A percentile compares a stretch with the other conserved stretches of the same genome.
phyloP scores from a whole-genome alignment of 2,113 vertebrate genomes.

The Laterallus jamaicensis region DNA sequence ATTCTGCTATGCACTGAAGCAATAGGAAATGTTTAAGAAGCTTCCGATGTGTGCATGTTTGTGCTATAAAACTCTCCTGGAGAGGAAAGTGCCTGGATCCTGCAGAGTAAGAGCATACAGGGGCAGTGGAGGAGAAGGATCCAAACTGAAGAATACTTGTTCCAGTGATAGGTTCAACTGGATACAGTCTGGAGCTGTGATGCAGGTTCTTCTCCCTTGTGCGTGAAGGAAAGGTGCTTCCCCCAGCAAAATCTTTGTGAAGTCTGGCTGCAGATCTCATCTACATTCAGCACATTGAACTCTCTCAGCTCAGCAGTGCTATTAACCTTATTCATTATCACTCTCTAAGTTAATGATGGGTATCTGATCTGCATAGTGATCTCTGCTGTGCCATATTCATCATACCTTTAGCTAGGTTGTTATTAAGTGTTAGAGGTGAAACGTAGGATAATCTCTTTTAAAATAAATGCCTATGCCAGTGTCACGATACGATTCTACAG shows the following conservation, averaged over 20 bases:
- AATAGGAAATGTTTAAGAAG: neutral
- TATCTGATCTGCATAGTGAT: neutral
- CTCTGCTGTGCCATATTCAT: neutral
- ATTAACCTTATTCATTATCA: neutral
- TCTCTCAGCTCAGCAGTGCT: neutral
- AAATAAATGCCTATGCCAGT: neutral
- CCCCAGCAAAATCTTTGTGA: neutral
- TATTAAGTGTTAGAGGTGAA: neutral
- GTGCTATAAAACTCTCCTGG: rapidly evolving
- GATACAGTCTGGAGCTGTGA: neutral
- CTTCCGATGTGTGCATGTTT: neutral
- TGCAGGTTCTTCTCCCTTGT: rapidly evolving
- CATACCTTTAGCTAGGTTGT: neutral
- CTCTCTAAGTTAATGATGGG: slow-evolving; percentile 13
- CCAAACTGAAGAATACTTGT: neutral
- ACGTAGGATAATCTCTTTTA: neutral
- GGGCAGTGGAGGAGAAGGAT: neutral
- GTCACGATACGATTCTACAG: neutral
- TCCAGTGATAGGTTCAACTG: neutral
- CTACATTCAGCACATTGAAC: neutral
- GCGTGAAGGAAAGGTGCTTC: neutral
- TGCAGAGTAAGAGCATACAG: neutral
- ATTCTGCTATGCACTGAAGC: neutral
- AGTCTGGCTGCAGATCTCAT: neutral
- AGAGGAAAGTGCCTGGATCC: neutral